Evolutionary conservation across 2,797 vertebrate genomes (phyloP), one percentile per base, ranked within the genome.

Genomic region (Novumbra hubbsi): DNA sequence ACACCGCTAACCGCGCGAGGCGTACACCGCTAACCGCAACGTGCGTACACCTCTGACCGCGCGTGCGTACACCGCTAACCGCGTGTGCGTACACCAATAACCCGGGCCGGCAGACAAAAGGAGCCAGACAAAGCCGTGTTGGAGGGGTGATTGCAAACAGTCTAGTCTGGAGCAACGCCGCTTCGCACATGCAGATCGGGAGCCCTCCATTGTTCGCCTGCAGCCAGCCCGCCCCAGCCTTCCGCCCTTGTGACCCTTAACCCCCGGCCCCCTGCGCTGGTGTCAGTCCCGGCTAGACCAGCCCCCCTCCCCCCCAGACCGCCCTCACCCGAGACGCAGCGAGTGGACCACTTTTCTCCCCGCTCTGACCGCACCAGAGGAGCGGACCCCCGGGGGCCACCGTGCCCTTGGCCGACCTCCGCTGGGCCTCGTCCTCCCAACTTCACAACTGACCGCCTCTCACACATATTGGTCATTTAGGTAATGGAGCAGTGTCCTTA

Each of bases 381-480:
- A 45, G 3, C 41, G 41, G 41, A 12, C 41, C 9, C 11, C 7
- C n/a, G n/a, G n/a, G 41, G 7, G 9, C 41, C 41, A 45, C 41
- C 3, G 41, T 83, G 95, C 95, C 95, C 93, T 95, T 96, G 94
- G 93, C 93, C 85, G 89, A 92, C 86, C 90, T 91, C 49, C 77
- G 93, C 92, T 92, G 92, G 81, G 83, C 89, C 88, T 55, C 88
- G 91, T 76, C 81, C 60, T 80, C 73, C 82, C 1, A 72, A 81
- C 45, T 11, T 57, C 55, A 8, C n/a, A 24, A 24, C 55, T 12
- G 93, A 94, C 94, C 92, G 93, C 94, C 94, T 92, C 93, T 96
- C 95, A 93, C 93, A 92, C 92, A 95, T 95, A 96, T 96, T 95
- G 95, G 95, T 93, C 93, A 95, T 95, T 93, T 95, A 94, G 93